Conservation (phyloP, 2,797 vertebrate species). For the Pseudopleuronectes americanus region DNA sequence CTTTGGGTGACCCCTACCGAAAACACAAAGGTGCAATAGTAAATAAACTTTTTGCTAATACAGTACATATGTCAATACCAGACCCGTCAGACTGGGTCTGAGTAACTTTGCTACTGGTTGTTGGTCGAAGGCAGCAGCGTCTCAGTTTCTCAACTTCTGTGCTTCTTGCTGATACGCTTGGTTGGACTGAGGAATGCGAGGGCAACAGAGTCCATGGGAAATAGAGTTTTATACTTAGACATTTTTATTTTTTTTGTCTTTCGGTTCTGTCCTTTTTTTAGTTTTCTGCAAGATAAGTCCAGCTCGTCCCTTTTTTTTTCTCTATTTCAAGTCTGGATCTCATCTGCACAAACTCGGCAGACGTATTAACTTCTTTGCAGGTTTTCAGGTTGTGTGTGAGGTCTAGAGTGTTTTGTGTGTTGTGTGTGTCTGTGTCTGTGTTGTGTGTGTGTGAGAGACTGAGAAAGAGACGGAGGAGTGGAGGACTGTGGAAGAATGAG, state of each 20-base stretch:
- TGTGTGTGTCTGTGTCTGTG: background rate
- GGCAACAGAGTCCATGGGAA: conserved; percentile 55
- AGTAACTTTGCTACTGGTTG: conserved; percentile 41
- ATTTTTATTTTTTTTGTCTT: conserved; percentile 16
- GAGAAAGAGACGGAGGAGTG: conserved; percentile 55
- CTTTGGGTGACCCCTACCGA: conserved; percentile 38
- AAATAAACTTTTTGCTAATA: conserved; percentile 54
- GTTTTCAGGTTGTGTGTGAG: conserved; percentile 74
- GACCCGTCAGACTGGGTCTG: conserved; percentile 19
- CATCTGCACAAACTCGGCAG: conserved; percentile 45
- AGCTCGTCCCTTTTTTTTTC: conserved; percentile 31
- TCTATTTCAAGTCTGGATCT: conserved; percentile 51
- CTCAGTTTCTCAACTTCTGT: conserved; percentile 33
- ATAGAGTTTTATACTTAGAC: conserved; percentile 54
- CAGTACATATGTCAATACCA: conserved; percentile 56
- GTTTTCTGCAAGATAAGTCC: conserved; percentile 15
- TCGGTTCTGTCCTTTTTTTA: background rate
- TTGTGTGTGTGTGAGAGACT: conserved; percentile 25
- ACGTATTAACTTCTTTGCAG: conserved; percentile 62
- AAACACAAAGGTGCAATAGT: conserved; percentile 59
- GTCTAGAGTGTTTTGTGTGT: conserved; percentile 40
- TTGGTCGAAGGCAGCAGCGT: conserved; percentile 44
- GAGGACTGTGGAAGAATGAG: conserved; percentile 75
- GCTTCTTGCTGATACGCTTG: conserved; percentile 45
- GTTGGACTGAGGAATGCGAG: conserved; percentile 60